phyloP scores from a whole-genome alignment of 2,113 vertebrate species.

The Apaloderma vittatum region DNA sequence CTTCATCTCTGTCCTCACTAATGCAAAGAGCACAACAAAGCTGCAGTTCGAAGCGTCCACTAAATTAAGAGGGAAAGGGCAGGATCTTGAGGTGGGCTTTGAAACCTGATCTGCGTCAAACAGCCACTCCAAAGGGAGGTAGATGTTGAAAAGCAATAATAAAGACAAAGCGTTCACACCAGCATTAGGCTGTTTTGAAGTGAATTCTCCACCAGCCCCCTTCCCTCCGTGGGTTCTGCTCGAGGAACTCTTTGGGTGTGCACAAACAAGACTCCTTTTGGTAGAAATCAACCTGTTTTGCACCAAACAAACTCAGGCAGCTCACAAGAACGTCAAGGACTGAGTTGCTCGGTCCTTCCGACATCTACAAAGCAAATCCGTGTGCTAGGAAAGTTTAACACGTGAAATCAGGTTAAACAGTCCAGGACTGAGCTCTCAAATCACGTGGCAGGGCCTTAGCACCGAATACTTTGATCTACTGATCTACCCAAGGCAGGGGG shows the following conservation, averaged over 20 bases:
- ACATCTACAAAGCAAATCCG: background rate
- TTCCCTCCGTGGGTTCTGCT: background rate
- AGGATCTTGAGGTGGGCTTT: background rate
- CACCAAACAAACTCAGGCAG: background rate
- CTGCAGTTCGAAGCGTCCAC: background rate
- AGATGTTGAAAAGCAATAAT: background rate
- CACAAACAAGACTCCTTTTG: background rate
- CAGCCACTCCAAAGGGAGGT: background rate
- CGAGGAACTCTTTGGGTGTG: fast-evolving
- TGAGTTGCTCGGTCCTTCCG: background rate
- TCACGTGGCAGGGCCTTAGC: fast-evolving
- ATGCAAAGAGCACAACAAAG: constrained; percentile 6
- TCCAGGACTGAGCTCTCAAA: background rate
- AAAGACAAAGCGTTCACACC: background rate
- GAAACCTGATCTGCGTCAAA: background rate
- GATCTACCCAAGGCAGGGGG: background rate
- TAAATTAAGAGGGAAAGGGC: background rate
- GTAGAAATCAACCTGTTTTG: background rate
- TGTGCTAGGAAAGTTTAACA: fast-evolving
- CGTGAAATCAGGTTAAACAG: fast-evolving
- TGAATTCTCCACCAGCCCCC: fast-evolving
- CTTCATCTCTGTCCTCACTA: background rate
- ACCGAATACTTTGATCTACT: background rate
- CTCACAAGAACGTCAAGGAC: background rate
- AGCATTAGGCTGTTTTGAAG: fast-evolving